Evolutionary conservation across 2,888 invertebrate genomes (phyloP), one percentile per base, ranked within the genome.

Genomic region (Heliconius ismenius): DNA sequence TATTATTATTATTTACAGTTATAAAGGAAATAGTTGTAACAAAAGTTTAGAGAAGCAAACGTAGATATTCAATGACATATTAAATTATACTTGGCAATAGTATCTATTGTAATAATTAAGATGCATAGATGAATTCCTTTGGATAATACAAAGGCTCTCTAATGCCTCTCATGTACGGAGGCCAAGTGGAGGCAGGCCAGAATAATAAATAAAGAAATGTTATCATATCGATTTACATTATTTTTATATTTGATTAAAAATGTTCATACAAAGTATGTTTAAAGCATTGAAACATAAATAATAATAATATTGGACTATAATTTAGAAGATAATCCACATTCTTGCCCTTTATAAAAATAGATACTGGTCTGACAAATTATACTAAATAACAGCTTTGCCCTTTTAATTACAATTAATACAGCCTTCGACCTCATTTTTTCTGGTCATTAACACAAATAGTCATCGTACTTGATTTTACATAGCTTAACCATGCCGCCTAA

Each of bases 361-460:
- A 26, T 26, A n/a, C 4, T n/a, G 24, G n/a, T 62, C 36, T 58
- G 58, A n/a, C n/a, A 21, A 54, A 54, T 54, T 32, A 54, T 24
- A 10, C 24, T 28, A 63, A 58, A 73, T 73, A 63, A 24, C 43
- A 65, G 24, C 39, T 76, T 64, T 67, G n/a, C 10, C 49, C 43
- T 63, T 68, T 75, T 73, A 76, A 76, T 78, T 68, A 73, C 78
- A 75, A 75, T 76, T 76, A 75, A 76, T 74, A 78, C 73, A 79
- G 77, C 75, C 77, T 80, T 78, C 80, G 76, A 70, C 80, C 73
- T 64, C 68, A 79, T 79, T 81, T 81, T 80, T 82, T 79, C 69
- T 72, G 54, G 69, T 75, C 77, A 78, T 77, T 78, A 81, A 79
- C 81, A 79, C 75, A 80, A 79, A 80, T 80, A 78, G 79, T 76